Evolutionary conservation across 1,140 invertebrate genomes (phyloP).

Genomic region (Diuraphis noxia): DNA sequence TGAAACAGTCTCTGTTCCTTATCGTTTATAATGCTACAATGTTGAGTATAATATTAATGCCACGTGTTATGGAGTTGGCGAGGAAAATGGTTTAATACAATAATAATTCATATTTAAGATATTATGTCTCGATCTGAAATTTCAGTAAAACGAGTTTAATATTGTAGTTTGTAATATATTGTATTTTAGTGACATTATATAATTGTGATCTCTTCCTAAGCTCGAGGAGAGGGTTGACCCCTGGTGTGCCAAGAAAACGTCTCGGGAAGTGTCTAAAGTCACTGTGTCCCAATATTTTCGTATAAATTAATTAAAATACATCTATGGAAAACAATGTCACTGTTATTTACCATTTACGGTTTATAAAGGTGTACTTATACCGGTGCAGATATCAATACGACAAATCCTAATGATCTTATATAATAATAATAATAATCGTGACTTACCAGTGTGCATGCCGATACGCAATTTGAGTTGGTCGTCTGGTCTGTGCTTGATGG

Average conservation of each 20-base stretch:
- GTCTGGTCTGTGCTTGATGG: slow-evolving; percentile 84
- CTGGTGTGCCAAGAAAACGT: neutral
- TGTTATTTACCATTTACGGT: neutral
- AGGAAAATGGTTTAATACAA: neutral
- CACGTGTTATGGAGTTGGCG: neutral
- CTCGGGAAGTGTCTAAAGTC: neutral
- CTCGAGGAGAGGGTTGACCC: neutral
- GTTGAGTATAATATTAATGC: neutral
- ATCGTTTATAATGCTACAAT: neutral
- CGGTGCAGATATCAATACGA: neutral
- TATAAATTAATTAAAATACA: neutral
- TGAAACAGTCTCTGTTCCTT: neutral
- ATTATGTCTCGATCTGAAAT: neutral
- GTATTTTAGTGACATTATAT: neutral
- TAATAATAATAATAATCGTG: neutral
- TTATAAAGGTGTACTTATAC: neutral
- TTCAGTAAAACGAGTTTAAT: neutral
- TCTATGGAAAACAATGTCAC: too few relatives aligned
- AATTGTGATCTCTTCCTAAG: neutral
- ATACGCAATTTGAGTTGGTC: slow-evolving; percentile 90
- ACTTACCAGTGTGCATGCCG: slow-evolving; percentile 87
- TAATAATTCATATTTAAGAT: neutral
- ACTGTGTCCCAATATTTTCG: neutral
- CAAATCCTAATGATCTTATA: neutral
- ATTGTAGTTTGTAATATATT: slow-evolving; percentile 2